Percentiles rank a stretch among this genome's conserved stretches.
Conservation (phyloP, 2,113 vertebrate genomes). For the Stegastes partitus region DNA sequence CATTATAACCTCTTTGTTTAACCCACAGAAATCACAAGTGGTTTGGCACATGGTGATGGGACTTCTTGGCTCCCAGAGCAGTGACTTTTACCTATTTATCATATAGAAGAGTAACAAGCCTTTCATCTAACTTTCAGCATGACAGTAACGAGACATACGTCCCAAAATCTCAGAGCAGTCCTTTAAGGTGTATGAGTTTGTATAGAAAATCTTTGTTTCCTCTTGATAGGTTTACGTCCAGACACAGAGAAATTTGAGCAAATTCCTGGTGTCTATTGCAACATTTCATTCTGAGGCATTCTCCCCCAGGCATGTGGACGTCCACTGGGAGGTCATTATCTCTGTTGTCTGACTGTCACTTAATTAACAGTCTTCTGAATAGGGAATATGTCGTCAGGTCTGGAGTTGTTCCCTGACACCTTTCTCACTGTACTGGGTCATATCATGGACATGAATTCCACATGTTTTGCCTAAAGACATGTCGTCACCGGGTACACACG, state of each 20-base stretch:
- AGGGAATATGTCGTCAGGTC: conserved; percentile 45
- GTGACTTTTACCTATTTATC: not conserved
- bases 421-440: conserved; percentile 20
- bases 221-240: conserved; percentile 17
- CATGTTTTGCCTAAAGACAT: conserved; percentile 3
- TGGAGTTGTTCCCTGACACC: conserved; percentile 36
- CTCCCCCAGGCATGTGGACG: conserved; percentile 45
- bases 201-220: not conserved
- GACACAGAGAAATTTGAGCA: conserved; percentile 37
- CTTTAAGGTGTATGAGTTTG: not conserved
- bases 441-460: not conserved
- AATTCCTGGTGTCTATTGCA: conserved; percentile 21
- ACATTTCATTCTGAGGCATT: conserved; percentile 46
- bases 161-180: not conserved
- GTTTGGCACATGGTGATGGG: not conserved
- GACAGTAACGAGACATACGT: not conserved
- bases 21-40: not conserved
- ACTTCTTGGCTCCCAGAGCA: not conserved
- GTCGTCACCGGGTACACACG: not conserved
- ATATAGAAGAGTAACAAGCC: not conserved
- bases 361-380: conserved; percentile 59
- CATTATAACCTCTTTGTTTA: not conserved
- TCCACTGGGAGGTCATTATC: conserved; percentile 79
- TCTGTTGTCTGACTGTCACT: conserved; percentile 63
- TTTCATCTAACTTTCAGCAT: not conserved